Evolutionary conservation across 2,888 invertebrate species (phyloP).

Genomic region (Amphipoea lucens): DNA sequence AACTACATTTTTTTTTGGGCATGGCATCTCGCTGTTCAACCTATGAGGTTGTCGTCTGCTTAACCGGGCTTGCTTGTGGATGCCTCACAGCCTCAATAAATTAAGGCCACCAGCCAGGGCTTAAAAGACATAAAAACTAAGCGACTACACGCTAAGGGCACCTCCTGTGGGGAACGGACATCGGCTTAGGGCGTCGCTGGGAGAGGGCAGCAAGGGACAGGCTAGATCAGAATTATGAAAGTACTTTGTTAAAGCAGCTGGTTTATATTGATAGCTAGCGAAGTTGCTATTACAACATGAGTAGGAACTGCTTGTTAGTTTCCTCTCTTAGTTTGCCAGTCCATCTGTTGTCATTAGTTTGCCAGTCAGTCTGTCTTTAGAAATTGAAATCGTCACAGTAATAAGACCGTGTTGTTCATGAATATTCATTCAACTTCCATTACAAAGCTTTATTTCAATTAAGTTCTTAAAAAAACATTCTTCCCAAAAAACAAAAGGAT

Average conservation of each 20-base stretch:
- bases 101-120: neutral
- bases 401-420: too few species aligned
- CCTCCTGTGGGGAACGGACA: neutral
- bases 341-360: neutral
- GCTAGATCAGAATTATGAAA: neutral
- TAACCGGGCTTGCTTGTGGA: neutral
- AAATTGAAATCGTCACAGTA: too few species aligned
- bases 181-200: neutral
- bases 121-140: neutral
- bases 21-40: too few species aligned
- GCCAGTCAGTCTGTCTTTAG: neutral
- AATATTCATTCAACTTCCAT: neutral
- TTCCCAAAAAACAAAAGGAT: too few species aligned
- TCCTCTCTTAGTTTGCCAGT: neutral
- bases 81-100: neutral
- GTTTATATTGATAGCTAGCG: neutral
- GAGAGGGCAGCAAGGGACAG: too few species aligned
- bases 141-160: neutral
- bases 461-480: neutral
- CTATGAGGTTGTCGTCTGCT: neutral
- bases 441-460: neutral
- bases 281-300: neutral
- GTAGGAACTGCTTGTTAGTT: constrained; percentile 2
- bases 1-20: too few species aligned
- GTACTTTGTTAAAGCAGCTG: neutral